Evolutionary conservation across 2,113 vertebrate genomes (phyloP), one percentile per base, ranked within the genome.

Genomic region (Scolopax mira): DNA sequence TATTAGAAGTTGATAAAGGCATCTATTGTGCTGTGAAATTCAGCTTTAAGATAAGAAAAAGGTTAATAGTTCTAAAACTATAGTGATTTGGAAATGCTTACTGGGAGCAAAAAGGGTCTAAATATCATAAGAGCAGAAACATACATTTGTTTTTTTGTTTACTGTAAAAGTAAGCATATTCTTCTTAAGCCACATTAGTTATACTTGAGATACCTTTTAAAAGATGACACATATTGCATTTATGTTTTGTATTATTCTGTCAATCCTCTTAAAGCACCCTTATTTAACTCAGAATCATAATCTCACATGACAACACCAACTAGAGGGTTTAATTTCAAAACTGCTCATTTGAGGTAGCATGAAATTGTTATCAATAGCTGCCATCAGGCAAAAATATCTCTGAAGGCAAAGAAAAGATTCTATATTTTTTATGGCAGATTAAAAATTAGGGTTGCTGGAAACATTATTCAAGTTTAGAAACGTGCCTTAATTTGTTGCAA

Each of bases 291-390:
- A 72, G 81, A 94, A 88, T 95, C 73, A 54, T 98, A 98, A 98
- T 98, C 97, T 97, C 95, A 88, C 91, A 91, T 96, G 97, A 97
- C 97, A 98, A 96, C 97, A 91, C 88, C 96, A 92, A 97, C 93
- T 75, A 97, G 93, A 97, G 97, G 95, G 95, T 93, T 93, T 97
- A 48, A 97, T 98, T 98, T 97, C 88, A 97, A 96, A 96, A 97
- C 94, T 94, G 97, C 91, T 96, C 96, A 96, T 98, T 97, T 97
- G 98, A 98, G 97, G 90, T 97, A 96, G 96, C 97, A 97, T 98
- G 97, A 98, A 98, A 98, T 98, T 51, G 8, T 94, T 96, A 98
- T 98, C 98, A 97, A 94, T 97, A 97, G 97, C 96, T 97, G 98
- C 97, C 98, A 95, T 96, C 96, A 98, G 97, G 96, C 96, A 95